These are phyloP conservation scores for Dendrolimus houi DNA, from an alignment of 2,888 invertebrate species.

Conservation along the genomic window DNA sequence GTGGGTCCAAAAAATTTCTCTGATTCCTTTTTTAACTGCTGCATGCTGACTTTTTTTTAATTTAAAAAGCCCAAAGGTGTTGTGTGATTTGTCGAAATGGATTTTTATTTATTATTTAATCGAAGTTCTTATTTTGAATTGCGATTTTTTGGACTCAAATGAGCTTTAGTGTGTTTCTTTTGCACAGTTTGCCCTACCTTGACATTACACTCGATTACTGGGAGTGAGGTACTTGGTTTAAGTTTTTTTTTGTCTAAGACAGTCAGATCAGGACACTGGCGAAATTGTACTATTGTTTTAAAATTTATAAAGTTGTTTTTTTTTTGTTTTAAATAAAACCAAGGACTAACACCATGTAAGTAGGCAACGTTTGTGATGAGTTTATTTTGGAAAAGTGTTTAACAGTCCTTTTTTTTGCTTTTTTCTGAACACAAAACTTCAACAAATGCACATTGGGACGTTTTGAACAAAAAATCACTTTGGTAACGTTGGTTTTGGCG, in stretches of 20 bases:
- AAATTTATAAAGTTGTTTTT: constrained; percentile 26
- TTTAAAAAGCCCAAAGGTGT: constrained; percentile 66
- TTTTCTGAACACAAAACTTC: constrained; percentile 36
- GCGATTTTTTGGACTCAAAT: constrained; percentile 67
- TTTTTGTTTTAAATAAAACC: constrained; percentile 31
- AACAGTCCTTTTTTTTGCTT: constrained; percentile 31
- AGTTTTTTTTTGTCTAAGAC: constrained; percentile 27
- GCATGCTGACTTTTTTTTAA: constrained; percentile 36
- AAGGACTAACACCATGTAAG: constrained; percentile 57
- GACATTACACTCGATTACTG: constrained; percentile 63
- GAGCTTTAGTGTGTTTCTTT: constrained; percentile 63
- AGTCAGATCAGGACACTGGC: constrained; percentile 62
- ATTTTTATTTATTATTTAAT: constrained; percentile 12
- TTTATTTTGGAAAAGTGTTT: constrained; percentile 25
- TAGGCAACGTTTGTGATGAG: constrained; percentile 28
- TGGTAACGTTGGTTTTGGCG: constrained; percentile 42
- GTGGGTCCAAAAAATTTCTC: constrained; percentile 66
- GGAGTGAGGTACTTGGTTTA: constrained; percentile 60
- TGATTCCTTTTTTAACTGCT: constrained; percentile 20
- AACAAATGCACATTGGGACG: constrained; percentile 45
- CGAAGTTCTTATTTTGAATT: constrained; percentile 14
- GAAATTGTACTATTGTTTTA: constrained; percentile 19
- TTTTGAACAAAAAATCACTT: constrained; percentile 28
- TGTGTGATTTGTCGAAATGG: constrained; percentile 35
- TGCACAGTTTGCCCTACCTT: constrained; percentile 67